Base-by-base conservation (phyloP, 2,113 vertebrate genomes). In the Ahaetulla prasina region DNA sequence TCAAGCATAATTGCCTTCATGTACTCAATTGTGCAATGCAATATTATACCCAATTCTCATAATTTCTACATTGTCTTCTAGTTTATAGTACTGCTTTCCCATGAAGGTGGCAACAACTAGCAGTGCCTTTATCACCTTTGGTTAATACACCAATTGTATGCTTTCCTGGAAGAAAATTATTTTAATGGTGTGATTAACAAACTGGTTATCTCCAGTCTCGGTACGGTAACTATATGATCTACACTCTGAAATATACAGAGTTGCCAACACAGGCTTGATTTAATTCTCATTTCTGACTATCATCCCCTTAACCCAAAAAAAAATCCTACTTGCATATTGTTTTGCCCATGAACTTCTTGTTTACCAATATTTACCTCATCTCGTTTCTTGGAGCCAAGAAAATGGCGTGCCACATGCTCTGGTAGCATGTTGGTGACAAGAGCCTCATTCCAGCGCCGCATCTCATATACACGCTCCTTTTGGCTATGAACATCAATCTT, bases 341-440 rank as follows among this genome's bases (percentile, higher is more conserved):
- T 80, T 80, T 80, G 18, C 8, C 35, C 74, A 43, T 25, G 39
- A 39, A 20, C 39, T 60, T 8, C 54, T 30, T 54, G 14, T 52
- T 49, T 23, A 20, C n/a, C 39, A 25, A 43, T 39, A 47, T 95
- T 93, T 85, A 99, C 99, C 98, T 99, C 99, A 0, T 99, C 99
- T 95, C 99, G 96, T 93, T 99, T 99, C 95, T 99, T 99, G 93
- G 98, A 97, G 68, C 99, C 99, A 94, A 99, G 97, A 95, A 99
- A 99, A 95, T 99, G 99, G 6, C 98, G 98, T 10, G 99, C 99
- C n/a, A 99, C 99, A 0, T 99, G 99, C 74, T 99, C 99, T 0
- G 99, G 99, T 94, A 99, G 95, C 99, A 99, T 99, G 96, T 99
- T 99, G 94, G 98, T 98, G 94, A 99, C 99, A 27, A 99, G 96